Evolutionary conservation across 2,113 vertebrate genomes (phyloP).

Genomic region (Nannospalax galili): DNA sequence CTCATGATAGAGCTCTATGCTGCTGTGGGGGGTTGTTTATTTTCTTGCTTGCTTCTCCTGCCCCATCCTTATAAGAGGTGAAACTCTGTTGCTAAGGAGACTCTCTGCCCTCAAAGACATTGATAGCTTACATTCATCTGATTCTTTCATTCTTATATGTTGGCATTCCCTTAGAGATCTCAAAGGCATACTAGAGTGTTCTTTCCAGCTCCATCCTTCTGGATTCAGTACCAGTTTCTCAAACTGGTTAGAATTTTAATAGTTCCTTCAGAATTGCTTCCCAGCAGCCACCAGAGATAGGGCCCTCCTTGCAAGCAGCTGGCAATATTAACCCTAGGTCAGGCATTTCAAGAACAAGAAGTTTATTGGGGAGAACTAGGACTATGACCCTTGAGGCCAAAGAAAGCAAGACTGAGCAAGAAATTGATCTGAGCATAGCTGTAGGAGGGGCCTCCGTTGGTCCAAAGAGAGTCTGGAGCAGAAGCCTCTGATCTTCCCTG

Average conservation of each 20-base stretch:
- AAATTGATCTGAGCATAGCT: not conserved
- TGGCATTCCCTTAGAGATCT: not conserved
- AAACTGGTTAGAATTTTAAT: not conserved
- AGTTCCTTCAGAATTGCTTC: not conserved
- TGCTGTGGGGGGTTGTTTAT: too few relatives aligned
- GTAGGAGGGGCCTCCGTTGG: rapidly evolving
- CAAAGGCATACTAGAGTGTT: not conserved
- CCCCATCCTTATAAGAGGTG: not conserved
- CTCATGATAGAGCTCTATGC: not conserved
- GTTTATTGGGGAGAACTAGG: not conserved
- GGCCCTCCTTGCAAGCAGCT: not conserved
- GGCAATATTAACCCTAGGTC: not conserved
- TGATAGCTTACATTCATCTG: not conserved
- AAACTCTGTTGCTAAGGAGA: not conserved
- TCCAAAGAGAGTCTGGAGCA: not conserved
- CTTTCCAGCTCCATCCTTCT: not conserved
- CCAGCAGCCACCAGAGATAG: not conserved
- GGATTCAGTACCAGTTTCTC: not conserved
- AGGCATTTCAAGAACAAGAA: not conserved
- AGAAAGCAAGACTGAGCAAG: not conserved
- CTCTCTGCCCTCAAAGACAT: not conserved
- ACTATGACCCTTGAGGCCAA: not conserved
- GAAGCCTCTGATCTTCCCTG: not conserved
- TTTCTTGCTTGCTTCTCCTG: too few relatives aligned
- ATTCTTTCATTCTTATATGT: not conserved